These are phyloP conservation scores for Parazoanthus swiftii DNA, from an alignment of 92 coral and sea anemone genomes.

Conservation along the genomic window DNA sequence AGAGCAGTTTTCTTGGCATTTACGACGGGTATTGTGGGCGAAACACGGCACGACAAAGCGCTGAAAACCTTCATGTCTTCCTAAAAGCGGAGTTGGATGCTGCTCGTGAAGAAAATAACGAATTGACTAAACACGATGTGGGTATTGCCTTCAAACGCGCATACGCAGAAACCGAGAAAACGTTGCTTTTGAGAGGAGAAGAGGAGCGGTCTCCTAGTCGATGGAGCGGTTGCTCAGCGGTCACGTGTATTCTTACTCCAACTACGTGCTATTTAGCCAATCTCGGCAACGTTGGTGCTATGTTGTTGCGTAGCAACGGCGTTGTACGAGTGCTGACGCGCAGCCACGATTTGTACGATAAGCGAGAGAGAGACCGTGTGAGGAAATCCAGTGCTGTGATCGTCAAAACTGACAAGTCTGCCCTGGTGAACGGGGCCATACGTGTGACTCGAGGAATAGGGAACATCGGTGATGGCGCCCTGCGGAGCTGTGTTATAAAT, in stretches of 20 bases:
- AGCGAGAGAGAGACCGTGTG: constrained; percentile 91
- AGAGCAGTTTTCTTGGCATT: constrained; percentile 75
- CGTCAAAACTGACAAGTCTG: constrained; percentile 91
- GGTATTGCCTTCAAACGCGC: constrained; percentile 71
- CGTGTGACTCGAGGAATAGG: constrained; percentile 95
- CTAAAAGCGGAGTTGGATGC: constrained; percentile 66
- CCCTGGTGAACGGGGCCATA: constrained; percentile 92
- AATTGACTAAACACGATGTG: constrained; percentile 47
- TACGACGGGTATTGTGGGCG: constrained; percentile 94
- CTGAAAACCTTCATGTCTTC: constrained; percentile 73
- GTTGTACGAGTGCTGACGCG: constrained; percentile 80
- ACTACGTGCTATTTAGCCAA: constrained; percentile 82
- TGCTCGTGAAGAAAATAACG: constrained; percentile 26
- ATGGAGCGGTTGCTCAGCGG: constrained; percentile 99
- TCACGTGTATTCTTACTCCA: constrained; percentile 80
- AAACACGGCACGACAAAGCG: constrained; percentile 76
- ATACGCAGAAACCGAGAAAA: constrained; percentile 68
- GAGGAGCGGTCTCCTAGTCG: constrained; percentile 77
- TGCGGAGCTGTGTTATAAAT: constrained; percentile 83
- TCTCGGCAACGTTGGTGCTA: constrained; percentile 86
- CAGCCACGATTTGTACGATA: constrained; percentile 87
- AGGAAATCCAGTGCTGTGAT: constrained; percentile 80
- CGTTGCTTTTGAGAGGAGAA: constrained; percentile 54
- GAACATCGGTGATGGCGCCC: constrained; percentile 87
- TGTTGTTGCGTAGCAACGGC: constrained; percentile 75